phyloP scores from a whole-genome alignment of 2,797 vertebrate genomes.

The Zalophus californianus region DNA sequence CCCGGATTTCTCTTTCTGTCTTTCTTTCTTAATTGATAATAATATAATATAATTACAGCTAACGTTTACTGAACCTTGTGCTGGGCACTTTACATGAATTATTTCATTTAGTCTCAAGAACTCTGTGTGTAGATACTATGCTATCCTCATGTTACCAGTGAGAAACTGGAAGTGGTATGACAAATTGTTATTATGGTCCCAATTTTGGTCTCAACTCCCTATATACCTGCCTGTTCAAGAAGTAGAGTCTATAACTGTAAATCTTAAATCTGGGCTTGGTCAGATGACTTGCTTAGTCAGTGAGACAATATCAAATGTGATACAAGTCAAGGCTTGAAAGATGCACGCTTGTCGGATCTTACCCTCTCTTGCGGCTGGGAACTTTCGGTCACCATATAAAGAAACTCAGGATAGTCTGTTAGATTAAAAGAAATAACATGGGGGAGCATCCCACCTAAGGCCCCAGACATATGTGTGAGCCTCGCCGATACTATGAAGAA shows the following conservation, averaged over 20 bases:
- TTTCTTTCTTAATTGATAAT: background rate
- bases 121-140: background rate
- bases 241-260: background rate
- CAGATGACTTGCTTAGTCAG: background rate
- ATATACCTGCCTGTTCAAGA: background rate
- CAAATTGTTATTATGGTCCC: background rate
- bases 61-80: background rate
- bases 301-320: background rate
- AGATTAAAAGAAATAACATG: background rate
- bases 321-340: background rate
- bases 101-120: background rate
- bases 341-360: background rate
- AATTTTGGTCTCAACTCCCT: background rate
- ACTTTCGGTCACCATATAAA: background rate
- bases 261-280: background rate
- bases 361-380: background rate
- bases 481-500: background rate
- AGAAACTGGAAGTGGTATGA: background rate
- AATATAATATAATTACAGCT: slow-evolving; percentile 26
- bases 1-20: background rate
- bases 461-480: background rate
- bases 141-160: background rate
- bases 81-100: background rate
- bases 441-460: background rate
- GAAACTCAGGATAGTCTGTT: background rate